These are phyloP conservation scores for Mythimna loreyi DNA, from an alignment of 2,888 invertebrate genomes.

Conservation along the genomic window DNA sequence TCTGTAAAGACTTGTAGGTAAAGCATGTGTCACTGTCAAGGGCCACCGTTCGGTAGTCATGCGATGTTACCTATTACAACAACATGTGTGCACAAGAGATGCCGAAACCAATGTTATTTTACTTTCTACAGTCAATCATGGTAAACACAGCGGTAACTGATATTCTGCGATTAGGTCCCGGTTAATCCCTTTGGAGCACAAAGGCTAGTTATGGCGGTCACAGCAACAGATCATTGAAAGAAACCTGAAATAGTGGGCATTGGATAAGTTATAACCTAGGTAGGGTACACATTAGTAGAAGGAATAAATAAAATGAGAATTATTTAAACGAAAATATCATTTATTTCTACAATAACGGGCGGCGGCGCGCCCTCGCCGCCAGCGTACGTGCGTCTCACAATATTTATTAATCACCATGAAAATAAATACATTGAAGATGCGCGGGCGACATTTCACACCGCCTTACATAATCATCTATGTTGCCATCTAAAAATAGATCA, in stretches of 20 bases:
- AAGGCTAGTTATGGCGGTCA: too few relatives aligned
- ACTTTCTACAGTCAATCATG: background rate
- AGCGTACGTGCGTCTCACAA: conserved; percentile 87
- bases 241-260: background rate
- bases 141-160: too few relatives aligned
- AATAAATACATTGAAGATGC: conserved; percentile 86
- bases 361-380: conserved; percentile 76
- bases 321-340: conserved; percentile 90
- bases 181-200: too few relatives aligned
- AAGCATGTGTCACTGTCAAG: too few relatives aligned
- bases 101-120: too few relatives aligned
- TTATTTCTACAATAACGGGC: conserved; percentile 89
- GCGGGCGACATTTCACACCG: conserved; percentile 78
- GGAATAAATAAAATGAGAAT: conserved; percentile 78
- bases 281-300: background rate
- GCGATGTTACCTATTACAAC: too few relatives aligned
- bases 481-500: conserved; percentile 84
- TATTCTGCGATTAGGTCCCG: too few relatives aligned
- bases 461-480: conserved; percentile 83
- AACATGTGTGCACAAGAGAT: too few relatives aligned
- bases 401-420: conserved; percentile 86
- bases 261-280: too few relatives aligned
- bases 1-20: too few relatives aligned
- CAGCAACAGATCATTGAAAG: background rate
- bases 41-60: too few relatives aligned